Evolutionary conservation across 2,113 vertebrate species (phyloP).

Genomic region (Lasiurus cinereus): DNA sequence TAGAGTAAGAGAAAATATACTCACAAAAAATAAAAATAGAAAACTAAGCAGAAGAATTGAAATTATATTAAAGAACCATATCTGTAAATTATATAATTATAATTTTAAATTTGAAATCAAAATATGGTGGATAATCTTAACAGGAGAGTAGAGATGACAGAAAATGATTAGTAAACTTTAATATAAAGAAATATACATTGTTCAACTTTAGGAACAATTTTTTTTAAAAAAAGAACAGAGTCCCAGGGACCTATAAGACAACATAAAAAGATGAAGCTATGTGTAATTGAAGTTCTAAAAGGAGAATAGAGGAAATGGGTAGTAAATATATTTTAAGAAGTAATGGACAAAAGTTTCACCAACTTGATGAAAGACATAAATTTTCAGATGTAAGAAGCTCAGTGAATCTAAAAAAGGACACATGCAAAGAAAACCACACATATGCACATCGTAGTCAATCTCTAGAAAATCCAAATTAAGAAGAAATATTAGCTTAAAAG

Average conservation of each 20-base stretch:
- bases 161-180: neutral
- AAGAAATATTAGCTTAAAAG: neutral
- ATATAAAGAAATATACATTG: neutral
- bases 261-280: neutral
- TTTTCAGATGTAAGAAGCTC: neutral
- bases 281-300: neutral
- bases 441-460: neutral
- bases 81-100: neutral
- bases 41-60: slow-evolving; percentile 16
- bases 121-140: neutral
- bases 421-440: neutral
- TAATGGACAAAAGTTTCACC: neutral
- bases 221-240: neutral
- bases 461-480: neutral
- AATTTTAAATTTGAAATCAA: slow-evolving; percentile 28
- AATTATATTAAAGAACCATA: neutral
- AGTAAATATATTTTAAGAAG: neutral
- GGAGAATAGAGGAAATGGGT: neutral
- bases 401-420: neutral
- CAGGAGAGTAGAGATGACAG: neutral
- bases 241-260: neutral
- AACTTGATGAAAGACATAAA: neutral
- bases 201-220: neutral
- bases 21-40: slow-evolving; percentile 13
- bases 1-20: slow-evolving; percentile 22